These are phyloP conservation scores for Chydorus sphaericus DNA, from an alignment of 2,888 invertebrate species.

Conservation along the genomic window DNA sequence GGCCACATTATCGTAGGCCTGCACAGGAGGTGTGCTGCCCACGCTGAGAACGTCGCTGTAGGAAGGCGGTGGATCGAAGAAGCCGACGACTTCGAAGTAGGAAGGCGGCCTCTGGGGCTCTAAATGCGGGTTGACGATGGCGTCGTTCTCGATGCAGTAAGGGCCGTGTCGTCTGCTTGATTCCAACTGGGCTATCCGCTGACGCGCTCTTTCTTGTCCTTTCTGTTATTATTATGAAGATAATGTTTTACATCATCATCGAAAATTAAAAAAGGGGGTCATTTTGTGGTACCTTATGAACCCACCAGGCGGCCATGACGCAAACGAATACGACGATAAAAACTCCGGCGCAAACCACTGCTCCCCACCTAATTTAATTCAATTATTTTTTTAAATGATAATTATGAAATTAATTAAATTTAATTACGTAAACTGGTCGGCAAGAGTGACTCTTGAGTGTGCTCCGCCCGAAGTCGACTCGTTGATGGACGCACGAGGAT, in stretches of 20 bases:
- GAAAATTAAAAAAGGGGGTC: not conserved
- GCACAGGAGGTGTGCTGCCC: not conserved
- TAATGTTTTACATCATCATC: not conserved
- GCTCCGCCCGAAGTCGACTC: not conserved
- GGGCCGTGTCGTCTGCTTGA: not conserved
- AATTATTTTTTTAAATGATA: not conserved
- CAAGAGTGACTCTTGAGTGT: not conserved
- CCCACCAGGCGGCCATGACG: slow-evolving; percentile 14
- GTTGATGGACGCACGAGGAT: not conserved
- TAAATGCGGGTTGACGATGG: not conserved
- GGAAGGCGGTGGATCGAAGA: slow-evolving; percentile 8
- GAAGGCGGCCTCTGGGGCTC: slow-evolving; percentile 6
- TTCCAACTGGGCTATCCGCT: not conserved
- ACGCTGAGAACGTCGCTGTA: not conserved
- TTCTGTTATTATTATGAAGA: not conserved
- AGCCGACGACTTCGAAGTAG: slow-evolving; percentile 8
- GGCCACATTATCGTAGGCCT: slow-evolving; percentile 2
- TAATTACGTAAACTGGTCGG: slow-evolving; percentile 1
- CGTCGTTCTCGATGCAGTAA: slow-evolving; percentile 2
- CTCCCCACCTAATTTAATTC: slow-evolving; percentile 13
- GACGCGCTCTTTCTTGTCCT: not conserved
- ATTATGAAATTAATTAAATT: not conserved
- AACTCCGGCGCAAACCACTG: slow-evolving; percentile 13
- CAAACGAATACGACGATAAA: slow-evolving; percentile 12
- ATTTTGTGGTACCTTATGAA: slow-evolving; percentile 13